phyloP scores from a whole-genome alignment of 2,888 invertebrate genomes.

The Colletes collaris region DNA sequence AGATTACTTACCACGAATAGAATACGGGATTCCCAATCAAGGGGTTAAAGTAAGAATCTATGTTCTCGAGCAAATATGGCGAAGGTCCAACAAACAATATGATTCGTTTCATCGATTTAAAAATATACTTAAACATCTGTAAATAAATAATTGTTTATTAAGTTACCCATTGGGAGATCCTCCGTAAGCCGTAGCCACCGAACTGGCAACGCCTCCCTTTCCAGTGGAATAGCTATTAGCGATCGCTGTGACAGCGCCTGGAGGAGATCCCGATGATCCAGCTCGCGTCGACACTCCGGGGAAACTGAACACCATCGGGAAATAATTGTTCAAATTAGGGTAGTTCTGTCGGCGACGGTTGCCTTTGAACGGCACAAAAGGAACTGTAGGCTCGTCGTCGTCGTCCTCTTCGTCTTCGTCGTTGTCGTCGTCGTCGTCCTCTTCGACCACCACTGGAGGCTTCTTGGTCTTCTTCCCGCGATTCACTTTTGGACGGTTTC shows the following conservation, averaged over 20 bases:
- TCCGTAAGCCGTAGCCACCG: conserved; percentile 89
- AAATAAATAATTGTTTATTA: background rate
- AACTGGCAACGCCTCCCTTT: conserved; percentile 88
- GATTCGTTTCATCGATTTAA: too few species aligned
- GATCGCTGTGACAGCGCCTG: conserved; percentile 87
- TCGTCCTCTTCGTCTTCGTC: conserved; percentile 84
- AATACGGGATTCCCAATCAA: too few species aligned
- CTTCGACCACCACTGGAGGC: conserved; percentile 58
- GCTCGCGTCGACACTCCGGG: conserved; percentile 83
- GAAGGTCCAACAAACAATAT: too few species aligned
- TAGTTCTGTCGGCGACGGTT: conserved; percentile 80
- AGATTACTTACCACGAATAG: too few species aligned
- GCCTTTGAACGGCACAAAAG: conserved; percentile 72
- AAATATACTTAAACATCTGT: too few species aligned
- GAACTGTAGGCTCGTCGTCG: conserved; percentile 71
- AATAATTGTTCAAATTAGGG: conserved; percentile 85
- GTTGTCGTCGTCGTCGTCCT: conserved; percentile 80
- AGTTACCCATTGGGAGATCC: conserved; percentile 84
- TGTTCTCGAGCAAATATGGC: too few species aligned
- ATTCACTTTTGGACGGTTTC: conserved; percentile 64
- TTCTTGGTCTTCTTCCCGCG: conserved; percentile 74
- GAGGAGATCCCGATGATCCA: conserved; percentile 81
- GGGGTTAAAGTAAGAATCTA: too few species aligned
- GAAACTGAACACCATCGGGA: conserved; percentile 87
- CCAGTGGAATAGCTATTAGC: conserved; percentile 90